Evolutionary conservation across 2,888 invertebrate genomes (phyloP).

Genomic region (Phengaris alcon): DNA sequence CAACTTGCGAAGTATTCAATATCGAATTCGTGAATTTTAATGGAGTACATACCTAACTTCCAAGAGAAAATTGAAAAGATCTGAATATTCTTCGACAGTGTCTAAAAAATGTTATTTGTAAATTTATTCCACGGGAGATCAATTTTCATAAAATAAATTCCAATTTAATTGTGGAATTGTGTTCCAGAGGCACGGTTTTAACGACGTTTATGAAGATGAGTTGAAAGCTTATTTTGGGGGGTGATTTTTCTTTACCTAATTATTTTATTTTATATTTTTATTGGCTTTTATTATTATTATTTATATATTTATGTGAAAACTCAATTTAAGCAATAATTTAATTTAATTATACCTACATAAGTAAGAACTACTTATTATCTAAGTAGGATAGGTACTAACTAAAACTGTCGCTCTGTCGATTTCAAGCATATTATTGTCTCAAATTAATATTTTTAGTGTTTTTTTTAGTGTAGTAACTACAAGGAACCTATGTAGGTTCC

Average conservation of each 20-base stretch:
- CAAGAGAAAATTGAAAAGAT: slow-evolving; percentile 66
- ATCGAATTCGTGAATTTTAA: slow-evolving; percentile 64
- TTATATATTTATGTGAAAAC: too few relatives aligned
- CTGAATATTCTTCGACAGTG: slow-evolving; percentile 71
- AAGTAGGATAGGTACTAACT: too few relatives aligned
- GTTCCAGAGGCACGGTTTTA: slow-evolving; percentile 21
- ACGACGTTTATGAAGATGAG: neutral
- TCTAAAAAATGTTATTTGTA: slow-evolving; percentile 63
- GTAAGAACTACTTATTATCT: too few relatives aligned
- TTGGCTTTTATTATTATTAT: neutral
- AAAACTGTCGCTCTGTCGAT: too few relatives aligned
- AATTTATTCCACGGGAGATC: slow-evolving; percentile 63
- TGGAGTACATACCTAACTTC: slow-evolving; percentile 58
- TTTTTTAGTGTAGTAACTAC: too few relatives aligned
- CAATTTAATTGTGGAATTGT: slow-evolving; percentile 31
- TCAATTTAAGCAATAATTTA: too few relatives aligned
- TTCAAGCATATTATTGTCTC: too few relatives aligned
- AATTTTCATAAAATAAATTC: slow-evolving; percentile 64
- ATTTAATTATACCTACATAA: too few relatives aligned
- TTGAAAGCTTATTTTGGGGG: neutral
- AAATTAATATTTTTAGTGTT: too few relatives aligned
- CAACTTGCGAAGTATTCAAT: slow-evolving; percentile 64
- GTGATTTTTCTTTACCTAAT: neutral
- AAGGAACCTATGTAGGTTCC: too few relatives aligned
- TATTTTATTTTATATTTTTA: neutral